These are phyloP conservation scores for Clarias platycephalus DNA, from an alignment of 2,797 vertebrate species.

Conservation along the genomic window DNA sequence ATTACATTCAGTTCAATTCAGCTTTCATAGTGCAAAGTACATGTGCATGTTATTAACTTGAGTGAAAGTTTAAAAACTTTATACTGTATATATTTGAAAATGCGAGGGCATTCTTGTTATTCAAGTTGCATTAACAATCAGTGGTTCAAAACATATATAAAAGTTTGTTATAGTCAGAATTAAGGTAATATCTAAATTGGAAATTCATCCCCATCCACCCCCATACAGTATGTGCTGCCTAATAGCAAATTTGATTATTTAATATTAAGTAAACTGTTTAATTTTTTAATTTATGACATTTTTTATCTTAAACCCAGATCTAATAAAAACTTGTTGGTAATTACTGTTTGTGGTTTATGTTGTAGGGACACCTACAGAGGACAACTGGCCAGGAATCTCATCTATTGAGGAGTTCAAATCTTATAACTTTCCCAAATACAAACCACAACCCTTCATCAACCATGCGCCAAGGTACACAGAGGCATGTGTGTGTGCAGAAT, in stretches of 20 bases:
- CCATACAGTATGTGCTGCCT: neutral
- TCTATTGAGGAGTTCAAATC: slow-evolving; percentile 96
- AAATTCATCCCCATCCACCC: neutral
- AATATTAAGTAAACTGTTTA: neutral
- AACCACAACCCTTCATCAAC: slow-evolving; percentile 92
- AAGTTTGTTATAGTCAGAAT: neutral
- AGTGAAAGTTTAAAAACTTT: too few relatives aligned
- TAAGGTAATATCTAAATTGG: neutral
- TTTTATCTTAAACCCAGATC: neutral
- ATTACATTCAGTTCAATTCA: too few relatives aligned
- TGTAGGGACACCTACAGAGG: slow-evolving; percentile 91
- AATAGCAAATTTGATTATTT: neutral
- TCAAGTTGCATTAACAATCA: neutral
- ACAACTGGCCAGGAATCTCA: slow-evolving; percentile 92
- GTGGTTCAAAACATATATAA: neutral
- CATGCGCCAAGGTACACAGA: slow-evolving; percentile 93
- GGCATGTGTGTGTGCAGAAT: neutral
- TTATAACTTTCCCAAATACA: slow-evolving; percentile 96
- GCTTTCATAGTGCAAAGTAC: too few relatives aligned
- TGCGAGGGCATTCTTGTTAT: neutral
- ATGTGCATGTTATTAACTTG: neutral
- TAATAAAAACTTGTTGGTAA: neutral
- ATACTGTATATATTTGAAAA: neutral
- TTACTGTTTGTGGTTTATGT: slow-evolving; percentile 32
- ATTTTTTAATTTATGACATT: too few relatives aligned